Evolutionary conservation across 2,113 vertebrate species (phyloP).

Genomic region (Stegostoma tigrinum): DNA sequence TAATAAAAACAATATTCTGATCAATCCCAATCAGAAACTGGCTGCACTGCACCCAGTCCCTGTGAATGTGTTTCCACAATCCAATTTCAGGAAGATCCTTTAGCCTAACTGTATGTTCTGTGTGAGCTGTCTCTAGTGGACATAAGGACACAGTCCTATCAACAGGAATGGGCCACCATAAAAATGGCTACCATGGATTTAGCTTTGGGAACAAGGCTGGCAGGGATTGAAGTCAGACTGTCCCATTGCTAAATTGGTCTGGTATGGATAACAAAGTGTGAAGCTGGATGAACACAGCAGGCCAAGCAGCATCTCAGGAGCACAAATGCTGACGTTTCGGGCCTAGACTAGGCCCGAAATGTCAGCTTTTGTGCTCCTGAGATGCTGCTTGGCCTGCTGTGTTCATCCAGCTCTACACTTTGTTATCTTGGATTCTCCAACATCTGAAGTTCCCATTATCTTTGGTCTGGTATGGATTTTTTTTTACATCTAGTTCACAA

Average conservation of each 20-base stretch:
- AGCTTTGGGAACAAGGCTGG: neutral
- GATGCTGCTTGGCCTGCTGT: no score
- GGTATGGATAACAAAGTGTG: no score
- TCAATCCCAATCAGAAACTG: neutral
- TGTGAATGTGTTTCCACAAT: neutral
- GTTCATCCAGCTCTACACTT: no score
- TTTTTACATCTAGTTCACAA: neutral
- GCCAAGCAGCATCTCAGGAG: no score
- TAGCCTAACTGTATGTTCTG: neutral
- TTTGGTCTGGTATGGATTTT: neutral
- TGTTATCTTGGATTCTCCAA: no score
- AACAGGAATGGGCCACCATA: no score
- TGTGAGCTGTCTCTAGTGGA: no score
- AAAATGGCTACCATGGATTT: neutral
- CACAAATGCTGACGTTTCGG: no score
- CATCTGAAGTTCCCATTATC: no score
- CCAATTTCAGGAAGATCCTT: neutral
- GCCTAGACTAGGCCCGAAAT: no score
- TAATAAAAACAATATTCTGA: neutral
- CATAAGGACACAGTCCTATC: neutral
- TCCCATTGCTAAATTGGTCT: neutral
- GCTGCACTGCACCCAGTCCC: neutral
- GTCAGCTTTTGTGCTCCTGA: no score
- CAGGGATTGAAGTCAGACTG: neutral
- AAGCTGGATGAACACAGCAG: no score